Conservation (phyloP, 2,888 invertebrate genomes). For the Rhamnusium bicolor region DNA sequence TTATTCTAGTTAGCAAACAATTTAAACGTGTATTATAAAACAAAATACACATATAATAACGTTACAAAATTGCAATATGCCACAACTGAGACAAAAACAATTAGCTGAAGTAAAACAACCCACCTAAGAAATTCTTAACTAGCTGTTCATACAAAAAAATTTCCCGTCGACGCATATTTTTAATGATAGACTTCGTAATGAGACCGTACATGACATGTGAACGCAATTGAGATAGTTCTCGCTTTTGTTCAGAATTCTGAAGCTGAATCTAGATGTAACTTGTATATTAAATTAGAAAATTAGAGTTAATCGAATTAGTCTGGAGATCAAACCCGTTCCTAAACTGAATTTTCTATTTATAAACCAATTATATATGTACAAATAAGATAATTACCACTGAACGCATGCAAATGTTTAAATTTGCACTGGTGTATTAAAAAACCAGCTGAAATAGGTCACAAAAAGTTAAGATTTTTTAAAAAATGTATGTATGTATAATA, state of each 20-base stretch:
- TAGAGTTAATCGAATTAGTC: slow-evolving; percentile 31
- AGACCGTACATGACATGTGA: not conserved
- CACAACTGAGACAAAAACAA: not conserved
- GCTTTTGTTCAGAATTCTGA: slow-evolving; percentile 38
- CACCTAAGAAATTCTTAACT: slow-evolving; percentile 13
- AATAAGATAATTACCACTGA: not conserved
- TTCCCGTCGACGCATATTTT: slow-evolving; percentile 30
- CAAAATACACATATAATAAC: no score
- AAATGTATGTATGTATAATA: no score
- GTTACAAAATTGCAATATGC: not conserved
- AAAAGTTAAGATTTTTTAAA: no score
- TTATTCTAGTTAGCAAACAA: no score
- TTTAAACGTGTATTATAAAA: no score
- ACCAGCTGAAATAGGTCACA: no score
- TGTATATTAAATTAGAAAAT: slow-evolving; percentile 54
- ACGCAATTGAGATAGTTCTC: slow-evolving; percentile 28
- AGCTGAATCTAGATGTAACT: slow-evolving; percentile 51
- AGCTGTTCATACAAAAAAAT: slow-evolving; percentile 15
- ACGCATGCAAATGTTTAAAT: not conserved
- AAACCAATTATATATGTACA: not conserved
- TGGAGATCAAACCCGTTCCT: slow-evolving; percentile 4
- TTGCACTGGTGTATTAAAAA: no score
- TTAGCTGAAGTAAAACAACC: slow-evolving; percentile 20
- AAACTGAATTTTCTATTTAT: slow-evolving; percentile 14
- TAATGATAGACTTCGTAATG: slow-evolving; percentile 34